Evolutionary conservation across 2,113 vertebrate species (phyloP).

Genomic region (Hippopotamus amphibius): DNA sequence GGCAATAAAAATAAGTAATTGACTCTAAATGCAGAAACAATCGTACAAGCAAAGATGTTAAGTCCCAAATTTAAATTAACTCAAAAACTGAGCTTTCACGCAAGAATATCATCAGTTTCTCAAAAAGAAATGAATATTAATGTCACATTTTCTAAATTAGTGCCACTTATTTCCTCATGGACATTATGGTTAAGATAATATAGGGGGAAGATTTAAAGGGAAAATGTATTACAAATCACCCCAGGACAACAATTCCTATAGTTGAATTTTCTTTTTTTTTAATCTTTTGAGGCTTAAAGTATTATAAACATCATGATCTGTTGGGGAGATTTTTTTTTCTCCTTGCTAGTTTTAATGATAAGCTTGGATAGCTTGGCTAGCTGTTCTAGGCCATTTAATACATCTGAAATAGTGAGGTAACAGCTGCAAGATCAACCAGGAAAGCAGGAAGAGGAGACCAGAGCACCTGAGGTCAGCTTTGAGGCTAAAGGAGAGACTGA

Average conservation of each 20-base stretch:
- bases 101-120: conserved; percentile 38
- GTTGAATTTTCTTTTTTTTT: neutral
- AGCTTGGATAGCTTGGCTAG: conserved; percentile 68
- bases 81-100: neutral
- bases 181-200: neutral
- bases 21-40: neutral
- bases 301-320: neutral
- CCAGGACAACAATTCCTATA: neutral
- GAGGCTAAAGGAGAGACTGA: neutral
- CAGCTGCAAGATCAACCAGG: conserved; percentile 74
- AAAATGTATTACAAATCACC: neutral
- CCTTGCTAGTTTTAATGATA: conserved; percentile 58
- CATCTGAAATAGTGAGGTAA: conserved; percentile 66
- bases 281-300: neutral
- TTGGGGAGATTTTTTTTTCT: neutral
- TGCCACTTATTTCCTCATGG: rapidly evolving
- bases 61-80: neutral
- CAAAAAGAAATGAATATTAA: neutral
- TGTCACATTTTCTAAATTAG: neutral
- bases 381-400: conserved; percentile 66
- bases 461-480: neutral
- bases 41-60: neutral
- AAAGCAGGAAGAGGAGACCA: conserved; percentile 39
- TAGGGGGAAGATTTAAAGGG: neutral
- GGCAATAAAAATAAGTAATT: neutral